A percentile compares a stretch with the other conserved stretches of the same genome.
Evolutionary conservation across 1,140 invertebrate genomes (phyloP).

Genomic region (Listronotus bonariensis): DNA sequence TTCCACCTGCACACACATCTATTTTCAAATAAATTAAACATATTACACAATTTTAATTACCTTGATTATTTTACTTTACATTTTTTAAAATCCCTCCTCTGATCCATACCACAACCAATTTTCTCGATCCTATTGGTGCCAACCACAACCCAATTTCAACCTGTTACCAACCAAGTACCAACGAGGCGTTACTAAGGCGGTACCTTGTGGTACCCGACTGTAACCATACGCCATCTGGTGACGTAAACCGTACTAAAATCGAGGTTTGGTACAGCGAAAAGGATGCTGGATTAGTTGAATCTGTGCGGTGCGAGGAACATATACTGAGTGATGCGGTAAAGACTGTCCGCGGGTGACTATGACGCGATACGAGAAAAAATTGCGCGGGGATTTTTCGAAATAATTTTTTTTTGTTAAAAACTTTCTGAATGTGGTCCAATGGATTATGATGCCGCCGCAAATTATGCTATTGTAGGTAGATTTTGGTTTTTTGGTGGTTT

Average conservation of each 20-base stretch:
- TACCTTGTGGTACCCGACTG: constrained; percentile 13
- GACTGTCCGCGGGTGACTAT: constrained; percentile 10
- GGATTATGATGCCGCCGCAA: constrained; percentile 35
- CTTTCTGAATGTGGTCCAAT: constrained; percentile 24
- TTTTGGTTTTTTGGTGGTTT: not conserved
- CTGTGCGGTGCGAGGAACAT: constrained; percentile 17
- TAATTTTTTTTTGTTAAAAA: not conserved
- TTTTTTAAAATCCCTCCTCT: not conserved
- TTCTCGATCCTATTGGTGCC: not conserved
- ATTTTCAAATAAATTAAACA: constrained; percentile 2
- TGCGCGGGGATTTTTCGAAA: not conserved
- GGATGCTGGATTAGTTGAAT: constrained; percentile 25
- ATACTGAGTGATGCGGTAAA: constrained; percentile 23
- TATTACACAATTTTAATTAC: constrained; percentile 32
- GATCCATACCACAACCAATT: not conserved
- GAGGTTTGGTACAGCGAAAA: constrained; percentile 19
- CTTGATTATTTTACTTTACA: constrained; percentile 8
- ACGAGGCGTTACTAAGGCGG: not conserved
- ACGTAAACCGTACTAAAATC: not conserved
- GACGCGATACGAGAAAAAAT: constrained; percentile 4
- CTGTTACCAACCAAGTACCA: constrained; percentile 5
- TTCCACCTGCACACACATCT: constrained; percentile 23
- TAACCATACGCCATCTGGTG: constrained; percentile 10
- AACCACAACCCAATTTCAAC: not conserved
- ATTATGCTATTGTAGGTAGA: constrained; percentile 34